A percentile compares a stretch with the other conserved stretches of the same genome.
Evolutionary conservation across 2,113 vertebrate genomes (phyloP).

Genomic region (Ondatra zibethicus): DNA sequence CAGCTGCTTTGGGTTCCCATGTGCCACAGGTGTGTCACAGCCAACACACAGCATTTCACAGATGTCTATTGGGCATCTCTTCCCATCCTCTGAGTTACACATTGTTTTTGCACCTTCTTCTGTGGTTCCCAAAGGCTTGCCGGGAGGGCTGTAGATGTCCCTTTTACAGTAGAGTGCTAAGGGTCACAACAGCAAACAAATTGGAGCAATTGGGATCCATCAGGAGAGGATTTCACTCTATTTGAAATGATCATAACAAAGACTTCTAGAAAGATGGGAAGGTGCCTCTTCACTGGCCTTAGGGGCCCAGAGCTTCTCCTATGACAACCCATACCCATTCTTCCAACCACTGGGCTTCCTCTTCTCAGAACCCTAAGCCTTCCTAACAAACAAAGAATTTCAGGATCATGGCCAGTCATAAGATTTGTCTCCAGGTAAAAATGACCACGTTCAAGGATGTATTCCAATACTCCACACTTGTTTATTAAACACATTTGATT

Average conservation of each 20-base stretch:
- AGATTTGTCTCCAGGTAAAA: background rate
- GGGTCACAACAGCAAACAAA: background rate
- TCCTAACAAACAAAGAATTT: background rate
- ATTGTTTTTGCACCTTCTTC: background rate
- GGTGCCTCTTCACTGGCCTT: background rate
- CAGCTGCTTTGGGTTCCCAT: no score
- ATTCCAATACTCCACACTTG: background rate
- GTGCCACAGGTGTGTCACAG: no score
- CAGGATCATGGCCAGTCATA: background rate
- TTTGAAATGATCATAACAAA: conserved; percentile 8
- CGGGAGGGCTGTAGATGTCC: background rate
- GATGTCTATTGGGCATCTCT: background rate
- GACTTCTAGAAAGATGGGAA: background rate
- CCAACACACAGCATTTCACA: no score
- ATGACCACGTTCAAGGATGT: background rate
- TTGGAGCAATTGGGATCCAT: background rate
- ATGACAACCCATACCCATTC: background rate
- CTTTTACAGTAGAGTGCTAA: background rate
- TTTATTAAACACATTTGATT: background rate
- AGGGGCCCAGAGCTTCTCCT: background rate
- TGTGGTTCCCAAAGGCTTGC: background rate
- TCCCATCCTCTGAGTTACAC: background rate
- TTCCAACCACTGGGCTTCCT: background rate
- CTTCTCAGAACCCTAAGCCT: background rate
- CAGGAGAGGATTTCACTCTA: background rate